Evolutionary conservation across 1,140 invertebrate genomes (phyloP), one percentile per base, ranked within the genome.

Genomic region (Drosophila sulfurigaster): DNA sequence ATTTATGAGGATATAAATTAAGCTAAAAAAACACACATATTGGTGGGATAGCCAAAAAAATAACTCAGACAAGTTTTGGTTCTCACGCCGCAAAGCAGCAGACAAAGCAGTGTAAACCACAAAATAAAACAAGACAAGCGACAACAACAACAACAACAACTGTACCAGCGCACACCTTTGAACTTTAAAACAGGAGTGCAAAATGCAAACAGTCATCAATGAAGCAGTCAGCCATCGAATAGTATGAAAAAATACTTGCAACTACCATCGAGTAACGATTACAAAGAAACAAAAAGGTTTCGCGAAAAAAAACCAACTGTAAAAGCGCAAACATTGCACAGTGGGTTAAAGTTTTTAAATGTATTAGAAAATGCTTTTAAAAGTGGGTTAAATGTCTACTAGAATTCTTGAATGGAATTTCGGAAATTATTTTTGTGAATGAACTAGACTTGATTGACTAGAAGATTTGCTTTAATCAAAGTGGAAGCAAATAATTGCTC

Each of bases 121-220:
- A 67, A 81, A 70, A 78, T 11, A 41, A 38, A 38, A 41, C 8
- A 41, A 41, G 5, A 41, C 8, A 41, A 41, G 10, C 8, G 10
- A 41, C 38, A 69, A 75, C 72, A 43, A 43, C n/a, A 43, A 43
- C n/a, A 13, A 43, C 11, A 43, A 43, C 41, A 69, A 75, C 67
- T 74, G 48, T 30, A 30, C 48, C 41, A 52, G 60, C 51, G 67
- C 25, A 69, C 73, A 88, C 85, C 83, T 88, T 88, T 88, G 83
- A 88, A 88, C 83, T 88, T 88, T 88, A 88, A 89, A 83, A 78
- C 81, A 68, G 83, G 83, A 88, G 83, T 88, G 85, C 83, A 81
- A 82, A 87, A 82, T 75, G 78, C 85, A 88, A 88, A 89, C 85
- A 88, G 78, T 81, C 77, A 83, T 88, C 83, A 83, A 89, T 88